Base-by-base conservation (phyloP, 1,140 invertebrate species). In the Calosoma granatense region DNA sequence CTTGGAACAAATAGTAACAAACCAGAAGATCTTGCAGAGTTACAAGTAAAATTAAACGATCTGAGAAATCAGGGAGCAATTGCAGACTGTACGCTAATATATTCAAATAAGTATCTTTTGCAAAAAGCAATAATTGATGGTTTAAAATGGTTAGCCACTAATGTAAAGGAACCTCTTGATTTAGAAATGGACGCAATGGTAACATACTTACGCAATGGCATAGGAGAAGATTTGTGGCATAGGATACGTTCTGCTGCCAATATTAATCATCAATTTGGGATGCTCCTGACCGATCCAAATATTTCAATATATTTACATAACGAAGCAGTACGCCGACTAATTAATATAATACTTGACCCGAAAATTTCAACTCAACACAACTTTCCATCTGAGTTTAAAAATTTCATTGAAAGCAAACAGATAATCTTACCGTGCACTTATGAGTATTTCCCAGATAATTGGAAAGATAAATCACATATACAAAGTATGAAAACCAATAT, bases 181-280 rank as follows among this genome's bases (percentile, higher is more conserved):
- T 61, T 84, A 6, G 76, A 82, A 73, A 77, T 83, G 68, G 76
- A 85, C 67, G 69, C 74, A 54, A 63, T 84, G 0, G 73, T 75
- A 61, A 74, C 74, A 6, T 72, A 82, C 54, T 74, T 81, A 60
- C 69, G 77, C 53, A 73, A 75, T 59, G 77, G 79, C 65, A 70
- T 85, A 19, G 81, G 79, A 41, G 78, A 80, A 60, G 83, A 85
- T 67, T 72, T 87, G 20, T 87, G 83, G 78, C 70, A 78, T 39
- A 77, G 77, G 60, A 73, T 86, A 47, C 74, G 77, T 57, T 72
- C 72, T 23, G 75, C 76, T 56, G 65, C 70, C 12, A 72, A 65
- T 60, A 74, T 63, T 65, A 84, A 77, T 69, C 64, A 56, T 11
- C 68, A 65, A 53, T 72, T 83, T 17, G 63, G 65, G 20, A 59